Evolutionary conservation across 1,140 invertebrate species (phyloP).

Genomic region (Bombus sibiricus): DNA sequence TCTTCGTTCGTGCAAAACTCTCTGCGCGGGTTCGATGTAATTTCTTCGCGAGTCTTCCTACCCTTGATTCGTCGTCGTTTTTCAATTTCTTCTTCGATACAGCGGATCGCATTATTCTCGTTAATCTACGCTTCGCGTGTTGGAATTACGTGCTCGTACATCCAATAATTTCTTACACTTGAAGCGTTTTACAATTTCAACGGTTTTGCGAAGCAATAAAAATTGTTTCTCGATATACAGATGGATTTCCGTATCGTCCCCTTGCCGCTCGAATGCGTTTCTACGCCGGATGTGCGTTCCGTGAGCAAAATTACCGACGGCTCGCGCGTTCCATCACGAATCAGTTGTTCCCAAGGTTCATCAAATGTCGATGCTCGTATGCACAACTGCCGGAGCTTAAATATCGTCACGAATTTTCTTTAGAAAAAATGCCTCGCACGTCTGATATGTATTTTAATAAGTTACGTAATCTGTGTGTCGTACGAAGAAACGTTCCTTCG

Average conservation of each 20-base stretch:
- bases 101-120: slow-evolving; percentile 26
- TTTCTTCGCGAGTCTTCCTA: neutral
- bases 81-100: slow-evolving; percentile 25
- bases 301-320: slow-evolving; percentile 49
- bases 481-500: neutral
- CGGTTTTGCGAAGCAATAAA: slow-evolving; percentile 18
- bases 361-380: neutral
- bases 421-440: neutral
- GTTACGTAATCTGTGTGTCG: neutral
- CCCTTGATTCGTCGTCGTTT: slow-evolving; percentile 5
- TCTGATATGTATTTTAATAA: neutral
- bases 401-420: too few species aligned
- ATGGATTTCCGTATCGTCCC: slow-evolving; percentile 16
- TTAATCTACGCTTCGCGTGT: slow-evolving; percentile 40
- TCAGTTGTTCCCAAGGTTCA: slow-evolving; percentile 30
- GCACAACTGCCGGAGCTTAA: neutral
- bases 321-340: slow-evolving; percentile 49
- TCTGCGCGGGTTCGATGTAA: neutral
- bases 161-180: slow-evolving; percentile 18
- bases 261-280: neutral
- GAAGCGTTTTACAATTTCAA: slow-evolving; percentile 10
- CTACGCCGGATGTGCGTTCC: slow-evolving; percentile 50
- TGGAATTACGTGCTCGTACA: slow-evolving; percentile 9
- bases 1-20: neutral
- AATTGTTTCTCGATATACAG: slow-evolving; percentile 33